phyloP scores from a whole-genome alignment of 2,888 invertebrate genomes.

The Lordiphosa fenestrarum region DNA sequence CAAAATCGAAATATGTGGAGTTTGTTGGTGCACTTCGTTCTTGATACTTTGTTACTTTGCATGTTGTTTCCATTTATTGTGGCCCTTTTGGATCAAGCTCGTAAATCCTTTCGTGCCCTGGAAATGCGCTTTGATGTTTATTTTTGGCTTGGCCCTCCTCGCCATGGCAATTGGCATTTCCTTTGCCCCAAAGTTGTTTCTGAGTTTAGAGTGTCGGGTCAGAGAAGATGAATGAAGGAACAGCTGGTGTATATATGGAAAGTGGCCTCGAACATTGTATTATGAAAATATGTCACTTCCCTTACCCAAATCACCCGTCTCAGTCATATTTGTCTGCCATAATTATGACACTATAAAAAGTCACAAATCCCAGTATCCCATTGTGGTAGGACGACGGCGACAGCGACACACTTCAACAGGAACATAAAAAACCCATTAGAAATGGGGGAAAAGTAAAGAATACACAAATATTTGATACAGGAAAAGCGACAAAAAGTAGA shows the following conservation, averaged over 20 bases:
- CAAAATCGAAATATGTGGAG: constrained; percentile 7
- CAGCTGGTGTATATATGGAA: too few relatives aligned
- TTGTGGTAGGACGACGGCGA: constrained; percentile 48
- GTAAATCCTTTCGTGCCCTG: constrained; percentile 67
- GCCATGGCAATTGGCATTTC: constrained; percentile 24
- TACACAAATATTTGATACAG: constrained; percentile 37
- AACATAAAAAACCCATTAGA: constrained; percentile 62
- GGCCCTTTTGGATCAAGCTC: constrained; percentile 62
- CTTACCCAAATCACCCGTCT: background rate
- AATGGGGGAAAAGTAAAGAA: constrained; percentile 37
- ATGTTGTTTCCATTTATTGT: constrained; percentile 14
- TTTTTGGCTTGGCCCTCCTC: background rate
- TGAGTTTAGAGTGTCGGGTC: background rate
- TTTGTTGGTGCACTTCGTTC: too few relatives aligned
- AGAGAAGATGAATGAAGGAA: background rate
- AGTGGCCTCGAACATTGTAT: too few relatives aligned
- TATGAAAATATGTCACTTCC: constrained; percentile 2
- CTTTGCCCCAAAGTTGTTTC: background rate
- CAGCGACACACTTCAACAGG: constrained; percentile 20
- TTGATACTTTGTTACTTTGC: constrained; percentile 13
- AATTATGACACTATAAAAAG: constrained; percentile 14
- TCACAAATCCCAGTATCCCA: background rate
- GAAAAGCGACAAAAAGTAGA: constrained; percentile 10
- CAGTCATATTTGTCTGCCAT: background rate
- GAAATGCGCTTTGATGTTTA: constrained; percentile 18